Conservation (phyloP, 2,113 vertebrate species). For the Hymenochirus boettgeri region DNA sequence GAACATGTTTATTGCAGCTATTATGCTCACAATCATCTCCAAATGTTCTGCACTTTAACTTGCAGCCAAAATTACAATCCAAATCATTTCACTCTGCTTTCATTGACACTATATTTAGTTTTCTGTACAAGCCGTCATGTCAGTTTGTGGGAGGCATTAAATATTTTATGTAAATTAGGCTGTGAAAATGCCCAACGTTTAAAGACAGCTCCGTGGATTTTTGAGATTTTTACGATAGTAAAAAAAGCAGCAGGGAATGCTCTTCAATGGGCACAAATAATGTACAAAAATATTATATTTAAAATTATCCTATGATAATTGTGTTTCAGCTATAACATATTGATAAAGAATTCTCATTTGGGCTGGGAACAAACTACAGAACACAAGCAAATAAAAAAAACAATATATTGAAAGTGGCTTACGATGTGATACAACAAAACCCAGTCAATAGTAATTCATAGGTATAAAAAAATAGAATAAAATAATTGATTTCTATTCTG, state of each 20-base stretch:
- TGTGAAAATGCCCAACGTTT: constrained; percentile 14
- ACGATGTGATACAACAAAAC: too few relatives aligned
- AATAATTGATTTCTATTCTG: too few relatives aligned
- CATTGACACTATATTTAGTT: constrained; percentile 35
- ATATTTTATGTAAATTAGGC: constrained; percentile 31
- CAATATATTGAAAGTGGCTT: neutral
- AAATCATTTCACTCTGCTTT: constrained; percentile 29
- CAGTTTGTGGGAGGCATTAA: constrained; percentile 36
- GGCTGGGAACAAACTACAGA: neutral
- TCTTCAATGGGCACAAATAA: constrained; percentile 2
- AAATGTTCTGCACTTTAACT: constrained; percentile 36
- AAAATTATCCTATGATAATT: constrained; percentile 3
- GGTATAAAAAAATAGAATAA: too few relatives aligned
- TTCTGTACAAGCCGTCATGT: constrained; percentile 23
- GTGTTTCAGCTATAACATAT: neutral
- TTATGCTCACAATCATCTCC: constrained; percentile 33
- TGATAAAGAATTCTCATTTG: constrained; percentile 11
- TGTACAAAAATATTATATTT: constrained; percentile 1
- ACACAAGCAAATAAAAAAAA: constrained; percentile 1
- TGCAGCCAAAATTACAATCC: constrained; percentile 37
- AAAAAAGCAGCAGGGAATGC: constrained; percentile 16
- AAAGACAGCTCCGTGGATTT: constrained; percentile 11
- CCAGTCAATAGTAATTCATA: too few relatives aligned
- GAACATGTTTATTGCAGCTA: constrained; percentile 40
- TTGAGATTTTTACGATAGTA: constrained; percentile 7